These are phyloP conservation scores for Chrysolina haemoptera DNA, from an alignment of 2,888 invertebrate species.

Conservation along the genomic window DNA sequence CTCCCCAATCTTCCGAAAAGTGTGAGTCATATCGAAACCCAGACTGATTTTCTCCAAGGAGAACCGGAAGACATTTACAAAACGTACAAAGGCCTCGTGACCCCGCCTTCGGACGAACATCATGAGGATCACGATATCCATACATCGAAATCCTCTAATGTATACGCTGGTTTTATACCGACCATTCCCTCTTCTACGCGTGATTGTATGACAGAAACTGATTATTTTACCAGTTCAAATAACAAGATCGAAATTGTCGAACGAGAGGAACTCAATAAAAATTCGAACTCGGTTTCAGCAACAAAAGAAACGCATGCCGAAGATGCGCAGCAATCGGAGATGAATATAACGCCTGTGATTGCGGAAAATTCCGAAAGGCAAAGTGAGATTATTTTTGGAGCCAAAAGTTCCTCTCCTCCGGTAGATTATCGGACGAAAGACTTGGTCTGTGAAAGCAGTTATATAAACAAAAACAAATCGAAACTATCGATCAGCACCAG, in stretches of 20 bases:
- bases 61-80: conserved; percentile 24
- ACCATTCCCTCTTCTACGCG: neutral
- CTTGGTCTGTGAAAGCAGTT: neutral
- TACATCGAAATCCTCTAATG: neutral
- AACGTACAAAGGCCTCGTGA: conserved; percentile 46
- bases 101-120: conserved; percentile 52
- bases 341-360: neutral
- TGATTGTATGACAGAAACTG: neutral
- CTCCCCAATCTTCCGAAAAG: neutral
- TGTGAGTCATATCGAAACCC: conserved; percentile 22
- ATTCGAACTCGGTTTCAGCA: neutral
- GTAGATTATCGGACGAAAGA: neutral
- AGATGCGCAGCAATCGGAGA: neutral
- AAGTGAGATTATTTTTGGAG: neutral
- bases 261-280: neutral
- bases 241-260: neutral
- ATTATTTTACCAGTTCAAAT: neutral
- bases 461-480: neutral
- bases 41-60: conserved; percentile 18
- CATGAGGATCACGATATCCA: conserved; percentile 12
- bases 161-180: conserved; percentile 12
- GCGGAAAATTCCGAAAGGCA: neutral
- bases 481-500: neutral
- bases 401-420: neutral
- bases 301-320: neutral